Evolutionary conservation across 2,888 invertebrate species (phyloP).

Genomic region (Ditylenchus weischeri): DNA sequence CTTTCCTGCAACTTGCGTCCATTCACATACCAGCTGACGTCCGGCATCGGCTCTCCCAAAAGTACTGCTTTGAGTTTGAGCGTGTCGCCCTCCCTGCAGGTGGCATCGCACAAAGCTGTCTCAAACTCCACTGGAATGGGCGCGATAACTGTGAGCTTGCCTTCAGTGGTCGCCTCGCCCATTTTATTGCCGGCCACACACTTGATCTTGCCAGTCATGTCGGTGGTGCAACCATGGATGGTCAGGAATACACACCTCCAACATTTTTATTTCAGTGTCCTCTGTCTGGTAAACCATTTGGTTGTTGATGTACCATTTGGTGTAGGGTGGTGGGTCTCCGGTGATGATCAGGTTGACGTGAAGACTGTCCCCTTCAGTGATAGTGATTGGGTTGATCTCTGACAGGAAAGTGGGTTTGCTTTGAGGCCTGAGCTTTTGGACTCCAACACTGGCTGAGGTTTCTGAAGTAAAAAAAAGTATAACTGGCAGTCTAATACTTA

Average conservation of each 20-base stretch:
- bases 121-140: conserved; percentile 59
- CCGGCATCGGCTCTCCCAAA: conserved; percentile 58
- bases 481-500: too few species aligned
- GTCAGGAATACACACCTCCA: conserved; percentile 61
- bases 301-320: conserved; percentile 68
- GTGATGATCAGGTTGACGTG: conserved; percentile 80
- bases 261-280: conserved; percentile 52
- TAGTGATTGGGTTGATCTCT: conserved; percentile 64
- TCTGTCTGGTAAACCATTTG: conserved; percentile 55
- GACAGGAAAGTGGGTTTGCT: conserved; percentile 57
- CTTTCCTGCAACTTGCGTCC: conserved; percentile 56
- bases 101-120: conserved; percentile 57
- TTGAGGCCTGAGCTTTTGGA: conserved; percentile 46
- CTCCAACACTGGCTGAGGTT: conserved; percentile 50
- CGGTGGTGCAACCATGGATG: conserved; percentile 60
- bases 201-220: conserved; percentile 63
- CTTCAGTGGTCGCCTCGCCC: conserved; percentile 60
- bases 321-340: conserved; percentile 82
- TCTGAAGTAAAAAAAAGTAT: conserved; percentile 37
- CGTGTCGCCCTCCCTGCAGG: conserved; percentile 59
- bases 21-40: conserved; percentile 56
- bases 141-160: conserved; percentile 55
- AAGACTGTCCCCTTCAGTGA: conserved; percentile 80
- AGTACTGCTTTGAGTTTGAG: conserved; percentile 59
- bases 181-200: conserved; percentile 62